Base-by-base conservation (phyloP, 1,140 invertebrate species). In the Centruroides sculpturatus region DNA sequence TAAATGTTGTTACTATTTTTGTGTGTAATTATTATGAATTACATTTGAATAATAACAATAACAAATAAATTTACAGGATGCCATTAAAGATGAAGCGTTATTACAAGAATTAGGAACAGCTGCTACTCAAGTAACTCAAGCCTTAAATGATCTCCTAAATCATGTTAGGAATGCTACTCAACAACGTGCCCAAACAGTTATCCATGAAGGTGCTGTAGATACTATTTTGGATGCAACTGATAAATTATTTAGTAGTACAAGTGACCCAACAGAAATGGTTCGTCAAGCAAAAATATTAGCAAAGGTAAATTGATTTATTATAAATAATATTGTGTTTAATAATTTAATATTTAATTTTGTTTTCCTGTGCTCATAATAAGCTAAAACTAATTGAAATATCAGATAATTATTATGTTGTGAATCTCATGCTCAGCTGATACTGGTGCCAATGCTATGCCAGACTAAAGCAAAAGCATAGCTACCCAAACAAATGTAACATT, bases 181-280 rank as follows among this genome's bases (percentile, higher is more conserved):
- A 75, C 77, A 64, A 75, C 71, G 57, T 36, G 55, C 64, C 61
- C 72, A 77, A 66, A 76, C 77, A 62, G 76, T 71, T 56, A 72
- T 78, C 5, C 83, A 90, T 66, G 87, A 90, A 71, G 85, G 84
- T 57, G 82, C 85, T 0, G 89, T 96, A 3, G 92, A 96, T 70
- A 87, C 83, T 12, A 94, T 98, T 63, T 78, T 96, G 65, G 80
- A 84, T 3, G 89, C 92, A 4, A 93, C 92, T 7, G 92, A 97
- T 72, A 83, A 87, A 53, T 75, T 98, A 12, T 85, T 92, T 59
- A 85, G 85, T 10, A 86, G 85, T n/a, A 80, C 81, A 41, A 85
- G 85, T 35, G 89, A 96, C 74, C 80, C 87, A 0, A 82, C 84
- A n/a, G 92, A 97, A 75, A 97, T 98, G 92, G 88, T 98, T 23